Conservation (phyloP, 2,113 vertebrate species). For the Trachemys scripta region DNA sequence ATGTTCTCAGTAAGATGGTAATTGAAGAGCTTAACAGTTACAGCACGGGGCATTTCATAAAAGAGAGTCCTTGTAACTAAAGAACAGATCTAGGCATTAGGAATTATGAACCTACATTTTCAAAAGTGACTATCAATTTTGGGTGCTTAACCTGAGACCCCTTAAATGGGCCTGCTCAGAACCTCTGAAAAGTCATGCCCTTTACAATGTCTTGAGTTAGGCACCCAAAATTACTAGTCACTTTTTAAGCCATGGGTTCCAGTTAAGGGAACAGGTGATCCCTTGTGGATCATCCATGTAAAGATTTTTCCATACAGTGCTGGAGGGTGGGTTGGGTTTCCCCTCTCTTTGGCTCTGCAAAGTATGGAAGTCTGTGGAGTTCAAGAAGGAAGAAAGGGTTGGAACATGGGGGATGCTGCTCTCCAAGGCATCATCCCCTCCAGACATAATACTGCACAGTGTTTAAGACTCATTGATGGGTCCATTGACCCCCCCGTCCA, state of each 20-base stretch:
- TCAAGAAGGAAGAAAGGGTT: neutral
- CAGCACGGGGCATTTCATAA: neutral
- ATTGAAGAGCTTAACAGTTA: neutral
- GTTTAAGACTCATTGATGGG: neutral
- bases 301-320: neutral
- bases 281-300: neutral
- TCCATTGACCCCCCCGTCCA: neutral
- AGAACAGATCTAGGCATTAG: neutral
- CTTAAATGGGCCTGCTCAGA: neutral
- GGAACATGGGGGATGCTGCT: neutral
- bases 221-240: neutral
- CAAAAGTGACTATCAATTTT: neutral
- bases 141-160: fast-evolving
- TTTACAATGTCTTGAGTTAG: neutral
- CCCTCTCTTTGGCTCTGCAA: neutral
- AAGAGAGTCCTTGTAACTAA: neutral
- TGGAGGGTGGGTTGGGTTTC: neutral
- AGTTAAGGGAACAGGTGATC: neutral
- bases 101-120: neutral
- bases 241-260: neutral
- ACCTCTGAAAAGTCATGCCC: neutral
- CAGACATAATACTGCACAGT: neutral
- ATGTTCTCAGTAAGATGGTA: neutral
- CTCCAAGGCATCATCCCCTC: neutral
- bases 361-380: neutral